These are phyloP conservation scores for Mionectes olivaceus DNA, from an alignment of 2,797 vertebrate genomes.

Conservation along the genomic window DNA sequence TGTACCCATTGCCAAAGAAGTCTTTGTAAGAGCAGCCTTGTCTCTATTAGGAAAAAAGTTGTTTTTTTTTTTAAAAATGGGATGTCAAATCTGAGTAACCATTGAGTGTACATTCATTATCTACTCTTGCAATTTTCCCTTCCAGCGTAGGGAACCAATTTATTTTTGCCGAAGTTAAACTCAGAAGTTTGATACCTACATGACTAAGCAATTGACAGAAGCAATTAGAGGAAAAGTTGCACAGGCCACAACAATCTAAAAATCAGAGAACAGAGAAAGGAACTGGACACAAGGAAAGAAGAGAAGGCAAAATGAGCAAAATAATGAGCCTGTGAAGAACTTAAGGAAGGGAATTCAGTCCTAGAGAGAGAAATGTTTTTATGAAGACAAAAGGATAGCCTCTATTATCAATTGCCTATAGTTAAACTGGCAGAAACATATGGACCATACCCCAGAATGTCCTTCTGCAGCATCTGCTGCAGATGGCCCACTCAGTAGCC, in stretches of 20 bases:
- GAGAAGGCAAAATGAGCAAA: background rate
- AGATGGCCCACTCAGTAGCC: background rate
- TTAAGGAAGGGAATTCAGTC: background rate
- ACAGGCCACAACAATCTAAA: background rate
- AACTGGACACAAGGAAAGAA: background rate
- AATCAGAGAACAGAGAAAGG: background rate
- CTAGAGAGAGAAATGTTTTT: background rate
- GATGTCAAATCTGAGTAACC: background rate
- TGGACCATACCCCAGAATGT: background rate
- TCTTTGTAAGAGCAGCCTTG: background rate
- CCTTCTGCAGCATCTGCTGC: background rate
- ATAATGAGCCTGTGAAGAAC: background rate
- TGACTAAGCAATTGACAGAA: background rate
- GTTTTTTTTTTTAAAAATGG: background rate
- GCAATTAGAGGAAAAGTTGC: constrained; percentile 11
- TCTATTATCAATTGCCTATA: background rate
- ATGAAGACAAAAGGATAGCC: background rate
- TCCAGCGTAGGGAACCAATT: background rate
- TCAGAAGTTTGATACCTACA: constrained; percentile 2
- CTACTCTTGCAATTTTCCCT: background rate
- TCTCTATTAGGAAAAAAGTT: background rate
- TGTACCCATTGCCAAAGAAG: background rate
- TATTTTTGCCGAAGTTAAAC: constrained; percentile 28
- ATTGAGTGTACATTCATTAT: background rate
- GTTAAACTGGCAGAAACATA: constrained; percentile 5